Conservation (phyloP, 1,140 invertebrate genomes). For the Drosophila nebulosa region DNA sequence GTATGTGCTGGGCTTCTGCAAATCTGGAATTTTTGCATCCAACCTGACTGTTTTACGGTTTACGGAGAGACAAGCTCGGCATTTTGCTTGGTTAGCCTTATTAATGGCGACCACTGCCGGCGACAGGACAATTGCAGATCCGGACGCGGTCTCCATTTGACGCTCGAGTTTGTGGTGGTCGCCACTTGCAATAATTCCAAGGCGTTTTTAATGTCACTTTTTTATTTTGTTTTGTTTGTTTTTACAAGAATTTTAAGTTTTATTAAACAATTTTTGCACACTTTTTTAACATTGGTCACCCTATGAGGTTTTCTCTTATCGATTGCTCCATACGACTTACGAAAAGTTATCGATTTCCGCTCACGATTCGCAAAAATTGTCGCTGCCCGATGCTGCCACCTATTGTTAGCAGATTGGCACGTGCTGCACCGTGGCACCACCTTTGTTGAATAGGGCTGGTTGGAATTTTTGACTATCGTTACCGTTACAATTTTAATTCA, state of each 20-base stretch:
- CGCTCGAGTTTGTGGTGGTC: neutral
- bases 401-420: neutral
- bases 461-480: too few relatives aligned
- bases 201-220: neutral
- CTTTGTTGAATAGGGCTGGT: neutral
- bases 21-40: conserved; percentile 49
- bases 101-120: conserved; percentile 53
- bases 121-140: conserved; percentile 30
- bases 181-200: neutral
- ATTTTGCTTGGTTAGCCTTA: conserved; percentile 55
- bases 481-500: too few relatives aligned
- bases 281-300: neutral
- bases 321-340: too few relatives aligned
- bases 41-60: conserved; percentile 56
- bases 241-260: too few relatives aligned
- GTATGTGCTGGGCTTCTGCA: conserved; percentile 49
- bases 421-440: neutral
- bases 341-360: too few relatives aligned
- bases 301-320: too few relatives aligned
- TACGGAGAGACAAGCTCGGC: conserved; percentile 63
- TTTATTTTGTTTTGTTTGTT: neutral
- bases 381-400: too few relatives aligned
- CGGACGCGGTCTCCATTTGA: conserved; percentile 47
- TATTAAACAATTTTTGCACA: neutral
- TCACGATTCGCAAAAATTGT: too few relatives aligned